Evolutionary conservation across 1,140 invertebrate genomes (phyloP), one percentile per base, ranked within the genome.

Genomic region (Drosophila oshimai): DNA sequence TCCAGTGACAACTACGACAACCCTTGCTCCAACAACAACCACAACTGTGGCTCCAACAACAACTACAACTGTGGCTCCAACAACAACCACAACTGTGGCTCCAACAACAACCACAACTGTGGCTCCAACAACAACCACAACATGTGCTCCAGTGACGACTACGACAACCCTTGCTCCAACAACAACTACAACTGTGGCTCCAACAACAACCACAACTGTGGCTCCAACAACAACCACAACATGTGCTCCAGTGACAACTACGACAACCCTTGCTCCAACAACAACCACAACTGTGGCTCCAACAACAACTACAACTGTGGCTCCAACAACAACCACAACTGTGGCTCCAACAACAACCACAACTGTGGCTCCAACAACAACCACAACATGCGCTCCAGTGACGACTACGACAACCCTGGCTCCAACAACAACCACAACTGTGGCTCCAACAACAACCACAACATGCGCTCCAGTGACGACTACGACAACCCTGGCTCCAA

Each of bases 161-260:
- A 51, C 64, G 0, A 61, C 65, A 5, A 41, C 65, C 0, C 44
- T 54, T 4, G 41, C 61, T 1, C 39, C 68, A 6, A 46, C 58
- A 0, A 54, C 69, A 9, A 54, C 46, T 4, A 51, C 53, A 0
- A 39, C 28, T 1, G 36, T 44, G 3, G 26, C 64, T 0, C 51
- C 54, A 12, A 46, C 45, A 7, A 47, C 65, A 3, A 47, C 41
- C 5, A 41, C 18, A 2, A 6, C 20, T 17, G 2, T n/a, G n/a
- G n/a, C n/a, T n/a, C n/a, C n/a, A 22, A 73, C 62, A 2, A 68
- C 69, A 2, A 60, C 69, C n/a, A n/a, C n/a, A n/a, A n/a, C n/a
- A n/a, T n/a, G n/a, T n/a, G n/a, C n/a, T n/a, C n/a, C n/a, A n/a
- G n/a, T n/a, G 6, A 36, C 46, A 0, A 44, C 47, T 0, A 44